phyloP scores from a whole-genome alignment of 2,797 vertebrate species.

The Capromys pilorides region DNA sequence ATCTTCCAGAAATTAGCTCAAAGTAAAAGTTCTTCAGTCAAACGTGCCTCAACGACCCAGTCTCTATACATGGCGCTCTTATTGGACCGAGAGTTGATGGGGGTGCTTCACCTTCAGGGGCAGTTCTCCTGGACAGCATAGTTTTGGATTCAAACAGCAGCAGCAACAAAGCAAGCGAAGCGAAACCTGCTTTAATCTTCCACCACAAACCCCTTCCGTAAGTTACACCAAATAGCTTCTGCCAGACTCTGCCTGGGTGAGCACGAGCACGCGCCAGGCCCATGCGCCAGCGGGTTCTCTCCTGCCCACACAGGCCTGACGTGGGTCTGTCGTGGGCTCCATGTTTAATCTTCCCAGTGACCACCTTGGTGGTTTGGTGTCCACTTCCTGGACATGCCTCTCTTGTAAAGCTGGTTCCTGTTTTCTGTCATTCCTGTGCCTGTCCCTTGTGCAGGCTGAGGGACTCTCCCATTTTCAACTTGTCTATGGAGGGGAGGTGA shows the following conservation, averaged over 20 bases:
- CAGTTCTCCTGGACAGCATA: not conserved
- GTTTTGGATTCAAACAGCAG: not conserved
- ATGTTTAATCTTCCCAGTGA: not conserved
- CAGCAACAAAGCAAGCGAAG: not conserved
- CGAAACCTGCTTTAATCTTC: not conserved
- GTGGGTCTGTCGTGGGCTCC: not conserved
- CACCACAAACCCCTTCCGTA: not conserved
- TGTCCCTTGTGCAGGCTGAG: not conserved
- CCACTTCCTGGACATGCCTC: not conserved
- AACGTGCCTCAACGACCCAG: not conserved
- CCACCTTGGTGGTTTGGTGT: not conserved
- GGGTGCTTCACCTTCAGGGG: not conserved
- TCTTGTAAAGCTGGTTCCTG: not conserved
- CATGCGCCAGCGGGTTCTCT: not conserved
- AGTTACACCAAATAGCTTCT: not conserved
- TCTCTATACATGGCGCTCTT: fast-evolving
- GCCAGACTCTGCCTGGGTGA: not conserved
- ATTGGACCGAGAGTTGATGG: not conserved
- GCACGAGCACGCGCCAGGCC: not conserved
- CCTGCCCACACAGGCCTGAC: not conserved
- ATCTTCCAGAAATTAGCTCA: constrained; percentile 14
- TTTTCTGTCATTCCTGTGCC: not conserved
- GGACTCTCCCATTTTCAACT: not conserved
- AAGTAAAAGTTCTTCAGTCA: not conserved
- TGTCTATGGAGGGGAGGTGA: not conserved